These are phyloP conservation scores for Oenanthe melanoleuca DNA, from an alignment of 2,113 vertebrate species.

Conservation along the genomic window DNA sequence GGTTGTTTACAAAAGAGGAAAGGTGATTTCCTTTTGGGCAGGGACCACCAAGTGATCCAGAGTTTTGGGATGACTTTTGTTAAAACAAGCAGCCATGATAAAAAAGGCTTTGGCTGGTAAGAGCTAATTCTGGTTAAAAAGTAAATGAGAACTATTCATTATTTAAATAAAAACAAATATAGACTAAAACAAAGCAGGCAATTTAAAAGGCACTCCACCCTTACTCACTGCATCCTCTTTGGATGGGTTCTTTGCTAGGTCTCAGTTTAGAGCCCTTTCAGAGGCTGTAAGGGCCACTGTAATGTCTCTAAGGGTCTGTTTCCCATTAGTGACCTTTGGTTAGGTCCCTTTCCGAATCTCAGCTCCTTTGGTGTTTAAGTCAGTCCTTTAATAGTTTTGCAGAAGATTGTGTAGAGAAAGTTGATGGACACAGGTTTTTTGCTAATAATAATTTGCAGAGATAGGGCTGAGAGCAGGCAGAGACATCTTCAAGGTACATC, in stretches of 20 bases:
- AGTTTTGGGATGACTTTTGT: neutral
- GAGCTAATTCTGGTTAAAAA: neutral
- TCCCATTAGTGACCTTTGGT: neutral
- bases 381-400: neutral
- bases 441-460: neutral
- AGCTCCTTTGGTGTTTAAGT: neutral
- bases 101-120: neutral
- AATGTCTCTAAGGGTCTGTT: neutral
- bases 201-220: neutral
- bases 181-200: neutral
- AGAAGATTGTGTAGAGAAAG: neutral
- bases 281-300: neutral
- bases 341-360: neutral
- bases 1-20: neutral
- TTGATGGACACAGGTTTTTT: neutral
- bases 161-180: neutral
- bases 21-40: neutral
- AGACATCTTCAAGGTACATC: neutral
- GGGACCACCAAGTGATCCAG: neutral
- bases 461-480: neutral
- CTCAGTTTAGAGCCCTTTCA: neutral
- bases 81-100: neutral
- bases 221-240: neutral
- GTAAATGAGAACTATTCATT: neutral
- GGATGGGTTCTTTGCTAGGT: neutral